phyloP scores from a whole-genome alignment of 1,140 invertebrate genomes.

The Bombus fervidus region DNA sequence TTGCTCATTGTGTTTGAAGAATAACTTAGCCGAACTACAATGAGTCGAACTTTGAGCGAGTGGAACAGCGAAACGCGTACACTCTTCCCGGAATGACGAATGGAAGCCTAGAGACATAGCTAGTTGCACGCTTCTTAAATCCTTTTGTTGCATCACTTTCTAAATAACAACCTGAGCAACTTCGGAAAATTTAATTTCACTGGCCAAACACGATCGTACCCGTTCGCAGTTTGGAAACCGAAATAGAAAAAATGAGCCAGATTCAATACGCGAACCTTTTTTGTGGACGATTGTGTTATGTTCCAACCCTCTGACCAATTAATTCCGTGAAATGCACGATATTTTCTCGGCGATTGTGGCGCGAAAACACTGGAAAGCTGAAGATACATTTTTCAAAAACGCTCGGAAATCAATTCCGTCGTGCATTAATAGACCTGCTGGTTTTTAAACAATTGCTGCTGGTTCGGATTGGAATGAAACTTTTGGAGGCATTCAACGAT shows the following conservation, averaged over 20 bases:
- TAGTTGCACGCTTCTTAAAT: not conserved
- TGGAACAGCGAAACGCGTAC: not conserved
- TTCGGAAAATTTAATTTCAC: not conserved
- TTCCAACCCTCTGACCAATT: not conserved
- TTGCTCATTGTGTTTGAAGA: conserved; percentile 55
- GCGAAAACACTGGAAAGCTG: not conserved
- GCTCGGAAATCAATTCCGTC: not conserved
- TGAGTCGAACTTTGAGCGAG: conserved; percentile 41
- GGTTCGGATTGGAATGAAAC: not conserved
- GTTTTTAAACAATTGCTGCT: not conserved
- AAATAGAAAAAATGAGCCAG: not conserved
- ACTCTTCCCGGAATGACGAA: conserved; percentile 3
- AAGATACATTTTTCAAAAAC: conserved; percentile 2
- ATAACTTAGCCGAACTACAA: conserved; percentile 49
- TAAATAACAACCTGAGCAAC: not conserved
- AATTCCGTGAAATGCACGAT: conserved; percentile 7
- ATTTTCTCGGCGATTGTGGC: not conserved
- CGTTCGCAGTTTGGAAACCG: not conserved
- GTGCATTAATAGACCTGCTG: not conserved
- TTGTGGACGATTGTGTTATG: not conserved
- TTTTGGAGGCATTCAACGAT: not conserved
- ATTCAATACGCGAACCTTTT: not conserved
- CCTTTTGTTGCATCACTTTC: not conserved
- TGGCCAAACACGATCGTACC: not conserved
- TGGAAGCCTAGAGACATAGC: not conserved